A percentile compares a stretch with the other conserved stretches of the same genome.
These are phyloP conservation scores for Tichodroma muraria DNA, from an alignment of 2,113 vertebrate genomes.

Conservation along the genomic window DNA sequence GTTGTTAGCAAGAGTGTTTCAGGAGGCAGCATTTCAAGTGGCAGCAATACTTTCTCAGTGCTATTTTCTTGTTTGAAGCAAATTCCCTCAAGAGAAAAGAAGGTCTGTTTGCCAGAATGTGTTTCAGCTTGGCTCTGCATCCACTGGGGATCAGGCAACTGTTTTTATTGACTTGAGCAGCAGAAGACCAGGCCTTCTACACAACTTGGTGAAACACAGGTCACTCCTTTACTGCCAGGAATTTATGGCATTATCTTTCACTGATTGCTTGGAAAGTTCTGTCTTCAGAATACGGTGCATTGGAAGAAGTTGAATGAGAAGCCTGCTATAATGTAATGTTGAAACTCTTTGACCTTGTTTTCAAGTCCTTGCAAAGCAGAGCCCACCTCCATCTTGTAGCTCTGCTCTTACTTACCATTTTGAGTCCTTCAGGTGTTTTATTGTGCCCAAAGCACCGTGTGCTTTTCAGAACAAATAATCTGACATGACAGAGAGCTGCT, in stretches of 20 bases:
- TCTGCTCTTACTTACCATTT: neutral
- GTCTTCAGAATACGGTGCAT: neutral
- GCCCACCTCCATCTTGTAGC: neutral
- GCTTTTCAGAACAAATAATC: neutral
- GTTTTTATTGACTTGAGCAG: neutral
- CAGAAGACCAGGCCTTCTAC: neutral
- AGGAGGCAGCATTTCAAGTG: neutral
- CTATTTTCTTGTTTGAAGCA: neutral
- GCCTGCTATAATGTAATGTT: neutral
- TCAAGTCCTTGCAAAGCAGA: neutral
- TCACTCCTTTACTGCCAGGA: neutral
- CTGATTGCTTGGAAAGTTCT: neutral
- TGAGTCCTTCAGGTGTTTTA: neutral
- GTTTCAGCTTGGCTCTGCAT: neutral
- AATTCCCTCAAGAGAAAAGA: neutral
- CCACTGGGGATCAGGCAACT: fast-evolving
- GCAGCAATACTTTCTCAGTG: neutral
- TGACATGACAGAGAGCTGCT: neutral
- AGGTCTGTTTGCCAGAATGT: neutral
- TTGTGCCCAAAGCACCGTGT: neutral
- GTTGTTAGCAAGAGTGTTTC: neutral
- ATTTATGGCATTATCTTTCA: neutral
- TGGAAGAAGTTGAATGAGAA: neutral
- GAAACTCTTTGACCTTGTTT: constrained; percentile 10
- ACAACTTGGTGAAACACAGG: neutral